phyloP scores from a whole-genome alignment of 2,888 invertebrate genomes.

The Baronia brevicornis region DNA sequence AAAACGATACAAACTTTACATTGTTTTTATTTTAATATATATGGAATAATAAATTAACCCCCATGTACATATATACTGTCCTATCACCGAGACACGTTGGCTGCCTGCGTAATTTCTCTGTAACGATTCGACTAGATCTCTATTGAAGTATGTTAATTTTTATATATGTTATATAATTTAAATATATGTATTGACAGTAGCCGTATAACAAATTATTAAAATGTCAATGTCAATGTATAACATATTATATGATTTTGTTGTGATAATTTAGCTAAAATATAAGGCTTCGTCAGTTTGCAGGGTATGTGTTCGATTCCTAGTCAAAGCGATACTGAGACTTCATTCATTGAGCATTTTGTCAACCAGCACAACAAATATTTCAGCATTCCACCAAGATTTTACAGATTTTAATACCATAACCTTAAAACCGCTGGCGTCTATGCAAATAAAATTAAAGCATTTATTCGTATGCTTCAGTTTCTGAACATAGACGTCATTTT shows the following conservation, averaged over 20 bases:
- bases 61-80: slow-evolving; percentile 51
- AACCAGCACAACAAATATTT: slow-evolving; percentile 38
- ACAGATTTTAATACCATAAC: slow-evolving; percentile 38
- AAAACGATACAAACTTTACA: slow-evolving; percentile 62
- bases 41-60: slow-evolving; percentile 71
- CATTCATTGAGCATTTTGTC: slow-evolving; percentile 57
- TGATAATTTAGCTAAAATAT: too few relatives aligned
- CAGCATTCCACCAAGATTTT: slow-evolving; percentile 44
- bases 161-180: too few relatives aligned
- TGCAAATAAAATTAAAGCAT: slow-evolving; percentile 58
- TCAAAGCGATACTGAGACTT: slow-evolving; percentile 40
- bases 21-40: slow-evolving; percentile 68
- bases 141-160: too few relatives aligned
- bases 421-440: slow-evolving; percentile 44
- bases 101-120: slow-evolving; percentile 48
- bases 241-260: too few relatives aligned
- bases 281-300: too few relatives aligned
- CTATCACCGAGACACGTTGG: slow-evolving; percentile 63
- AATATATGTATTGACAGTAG: too few relatives aligned
- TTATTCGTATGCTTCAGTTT: slow-evolving; percentile 35
- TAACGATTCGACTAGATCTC: slow-evolving; percentile 37
- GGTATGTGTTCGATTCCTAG: slow-evolving; percentile 27
- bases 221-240: too few relatives aligned
- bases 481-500: slow-evolving; percentile 35
- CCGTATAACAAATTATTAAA: too few relatives aligned